These are phyloP conservation scores for Hippocampus guttulatus DNA, from an alignment of 2,113 vertebrate species.

Conservation along the genomic window DNA sequence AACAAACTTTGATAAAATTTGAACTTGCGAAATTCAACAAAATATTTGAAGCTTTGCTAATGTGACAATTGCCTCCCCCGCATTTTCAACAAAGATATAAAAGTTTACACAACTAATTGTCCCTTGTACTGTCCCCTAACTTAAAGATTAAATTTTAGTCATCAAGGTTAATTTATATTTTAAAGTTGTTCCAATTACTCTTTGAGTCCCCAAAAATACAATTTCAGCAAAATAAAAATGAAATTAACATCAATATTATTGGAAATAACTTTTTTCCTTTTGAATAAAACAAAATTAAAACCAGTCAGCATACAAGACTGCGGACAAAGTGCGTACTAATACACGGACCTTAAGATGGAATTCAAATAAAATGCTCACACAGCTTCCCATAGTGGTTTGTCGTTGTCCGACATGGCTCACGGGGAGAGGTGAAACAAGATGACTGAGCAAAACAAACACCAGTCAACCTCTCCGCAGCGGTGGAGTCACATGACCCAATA, in stretches of 20 bases:
- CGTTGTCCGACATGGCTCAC: constrained; percentile 33
- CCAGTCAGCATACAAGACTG: background rate
- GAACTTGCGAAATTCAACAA: no score
- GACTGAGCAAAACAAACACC: constrained; percentile 22
- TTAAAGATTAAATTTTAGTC: no score
- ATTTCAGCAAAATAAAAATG: background rate
- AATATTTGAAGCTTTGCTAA: no score
- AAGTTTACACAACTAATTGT: no score
- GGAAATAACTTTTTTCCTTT: background rate
- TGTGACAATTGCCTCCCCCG: no score
- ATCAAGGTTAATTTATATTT: no score
- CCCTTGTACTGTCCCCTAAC: no score
- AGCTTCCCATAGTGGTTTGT: constrained; percentile 6
- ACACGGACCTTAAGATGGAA: background rate
- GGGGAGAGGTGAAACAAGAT: constrained; percentile 2
- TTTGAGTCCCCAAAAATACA: no score
- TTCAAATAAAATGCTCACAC: background rate
- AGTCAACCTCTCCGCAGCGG: constrained; percentile 16
- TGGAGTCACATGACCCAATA: constrained; percentile 36
- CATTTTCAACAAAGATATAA: no score
- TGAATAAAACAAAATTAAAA: background rate
- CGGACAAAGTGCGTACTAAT: background rate
- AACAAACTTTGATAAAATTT: no score
- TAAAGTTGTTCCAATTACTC: no score
- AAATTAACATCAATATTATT: background rate